These are phyloP conservation scores for Physella acuta DNA, from an alignment of 1,140 invertebrate species.

Conservation along the genomic window DNA sequence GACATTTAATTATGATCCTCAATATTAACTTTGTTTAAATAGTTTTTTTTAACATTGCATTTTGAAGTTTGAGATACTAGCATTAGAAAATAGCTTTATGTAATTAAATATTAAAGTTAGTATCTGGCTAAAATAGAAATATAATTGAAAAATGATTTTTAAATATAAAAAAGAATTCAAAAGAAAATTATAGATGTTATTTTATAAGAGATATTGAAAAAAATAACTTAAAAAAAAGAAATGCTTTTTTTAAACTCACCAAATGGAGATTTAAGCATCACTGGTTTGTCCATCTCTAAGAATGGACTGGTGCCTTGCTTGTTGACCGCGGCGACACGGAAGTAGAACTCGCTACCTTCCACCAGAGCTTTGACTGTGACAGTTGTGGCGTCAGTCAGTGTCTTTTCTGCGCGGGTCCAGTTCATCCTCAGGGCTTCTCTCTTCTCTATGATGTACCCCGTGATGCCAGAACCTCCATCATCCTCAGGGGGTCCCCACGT, in stretches of 20 bases:
- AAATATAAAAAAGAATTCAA: no score
- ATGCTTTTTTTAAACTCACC: conserved; percentile 40
- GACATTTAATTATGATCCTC: no score
- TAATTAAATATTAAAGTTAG: no score
- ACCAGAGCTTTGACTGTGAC: conserved; percentile 83
- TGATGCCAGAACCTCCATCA: conserved; percentile 72
- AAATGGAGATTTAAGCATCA: conserved; percentile 51
- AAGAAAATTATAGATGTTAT: no score
- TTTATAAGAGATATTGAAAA: no score
- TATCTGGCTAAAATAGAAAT: no score
- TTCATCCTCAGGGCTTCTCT: conserved; percentile 42
- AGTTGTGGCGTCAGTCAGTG: conserved; percentile 49
- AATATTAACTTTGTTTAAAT: no score
- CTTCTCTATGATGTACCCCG: conserved; percentile 56
- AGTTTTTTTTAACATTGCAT: no score
- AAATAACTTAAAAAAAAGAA: no score
- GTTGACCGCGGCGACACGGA: conserved; percentile 68
- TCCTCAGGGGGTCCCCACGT: conserved; percentile 91
- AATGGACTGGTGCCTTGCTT: conserved; percentile 44
- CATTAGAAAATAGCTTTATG: no score
- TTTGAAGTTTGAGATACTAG: no score
- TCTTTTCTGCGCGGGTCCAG: conserved; percentile 44
- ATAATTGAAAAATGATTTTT: no score
- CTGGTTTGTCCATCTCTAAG: conserved; percentile 48
- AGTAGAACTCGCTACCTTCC: conserved; percentile 93